phyloP scores from a whole-genome alignment of 2,797 vertebrate species.

The Antrozous pallidus region DNA sequence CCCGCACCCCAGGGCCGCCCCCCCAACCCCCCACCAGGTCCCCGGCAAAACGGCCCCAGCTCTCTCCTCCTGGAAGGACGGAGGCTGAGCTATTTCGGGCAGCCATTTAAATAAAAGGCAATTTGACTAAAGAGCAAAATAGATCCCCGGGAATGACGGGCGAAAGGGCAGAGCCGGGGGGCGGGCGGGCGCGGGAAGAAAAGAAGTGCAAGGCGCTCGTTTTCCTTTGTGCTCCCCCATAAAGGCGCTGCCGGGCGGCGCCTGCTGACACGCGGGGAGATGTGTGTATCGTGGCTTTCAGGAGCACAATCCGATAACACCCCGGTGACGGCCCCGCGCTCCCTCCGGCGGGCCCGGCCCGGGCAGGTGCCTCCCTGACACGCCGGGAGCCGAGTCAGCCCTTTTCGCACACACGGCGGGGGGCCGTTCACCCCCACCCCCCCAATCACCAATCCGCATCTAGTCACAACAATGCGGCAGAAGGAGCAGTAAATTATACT shows the following conservation, averaged over 20 bases:
- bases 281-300: conserved; percentile 88
- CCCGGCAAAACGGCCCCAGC: conserved; percentile 78
- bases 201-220: conserved; percentile 85
- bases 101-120: conserved; percentile 86
- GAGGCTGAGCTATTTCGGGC: conserved; percentile 84
- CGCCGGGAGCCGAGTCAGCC: conserved; percentile 87
- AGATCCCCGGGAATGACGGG: conserved; percentile 81
- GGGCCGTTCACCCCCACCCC: conserved; percentile 86
- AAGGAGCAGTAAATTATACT: conserved; percentile 88
- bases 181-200: background rate
- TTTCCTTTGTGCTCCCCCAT: conserved; percentile 86
- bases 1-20: conserved; percentile 71
- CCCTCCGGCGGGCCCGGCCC: conserved; percentile 81
- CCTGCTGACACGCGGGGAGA: conserved; percentile 89
- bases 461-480: conserved; percentile 89
- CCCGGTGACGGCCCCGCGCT: conserved; percentile 88
- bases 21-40: conserved; percentile 78
- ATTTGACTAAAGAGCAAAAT: conserved; percentile 87
- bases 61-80: conserved; percentile 80
- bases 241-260: conserved; percentile 85
- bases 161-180: conserved; percentile 83
- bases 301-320: conserved; percentile 94
- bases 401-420: conserved; percentile 82
- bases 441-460: conserved; percentile 86
- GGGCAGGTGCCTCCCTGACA: conserved; percentile 84